These are phyloP conservation scores for Zingel zingel DNA, from an alignment of 2,113 vertebrate genomes.

Conservation along the genomic window DNA sequence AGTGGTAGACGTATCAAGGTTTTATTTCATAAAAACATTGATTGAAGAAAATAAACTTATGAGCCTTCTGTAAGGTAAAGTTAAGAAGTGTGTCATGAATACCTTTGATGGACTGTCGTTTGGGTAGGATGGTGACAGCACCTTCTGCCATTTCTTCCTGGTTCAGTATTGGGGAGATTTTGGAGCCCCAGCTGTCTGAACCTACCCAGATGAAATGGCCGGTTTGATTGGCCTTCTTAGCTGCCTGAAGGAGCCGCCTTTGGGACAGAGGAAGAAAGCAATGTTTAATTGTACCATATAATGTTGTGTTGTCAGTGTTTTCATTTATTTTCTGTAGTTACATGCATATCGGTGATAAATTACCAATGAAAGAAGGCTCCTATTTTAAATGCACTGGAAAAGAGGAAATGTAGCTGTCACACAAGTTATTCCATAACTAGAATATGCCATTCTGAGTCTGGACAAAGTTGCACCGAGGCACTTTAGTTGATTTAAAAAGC, in stretches of 20 bases:
- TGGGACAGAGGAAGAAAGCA: conserved; percentile 20
- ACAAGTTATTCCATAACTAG: background rate
- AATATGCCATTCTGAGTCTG: conserved; percentile 21
- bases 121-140: conserved; percentile 94
- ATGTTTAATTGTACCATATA: background rate
- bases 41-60: background rate
- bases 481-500: conserved; percentile 30
- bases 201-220: conserved; percentile 98
- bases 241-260: conserved; percentile 92
- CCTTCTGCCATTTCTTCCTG: conserved; percentile 96
- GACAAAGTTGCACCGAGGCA: conserved; percentile 24
- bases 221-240: conserved; percentile 93
- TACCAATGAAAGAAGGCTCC: background rate
- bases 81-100: conserved; percentile 37
- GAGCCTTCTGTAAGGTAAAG: background rate
- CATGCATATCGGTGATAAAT: background rate
- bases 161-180: conserved; percentile 91
- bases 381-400: conserved; percentile 29
- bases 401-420: background rate
- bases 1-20: background rate
- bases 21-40: background rate
- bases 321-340: conserved; percentile 5
- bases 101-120: conserved; percentile 93
- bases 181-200: conserved; percentile 98
- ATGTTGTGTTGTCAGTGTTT: background rate